phyloP scores from a whole-genome alignment of 92 coral and sea anemone genomes.

The Palythoa caribaeorum region DNA sequence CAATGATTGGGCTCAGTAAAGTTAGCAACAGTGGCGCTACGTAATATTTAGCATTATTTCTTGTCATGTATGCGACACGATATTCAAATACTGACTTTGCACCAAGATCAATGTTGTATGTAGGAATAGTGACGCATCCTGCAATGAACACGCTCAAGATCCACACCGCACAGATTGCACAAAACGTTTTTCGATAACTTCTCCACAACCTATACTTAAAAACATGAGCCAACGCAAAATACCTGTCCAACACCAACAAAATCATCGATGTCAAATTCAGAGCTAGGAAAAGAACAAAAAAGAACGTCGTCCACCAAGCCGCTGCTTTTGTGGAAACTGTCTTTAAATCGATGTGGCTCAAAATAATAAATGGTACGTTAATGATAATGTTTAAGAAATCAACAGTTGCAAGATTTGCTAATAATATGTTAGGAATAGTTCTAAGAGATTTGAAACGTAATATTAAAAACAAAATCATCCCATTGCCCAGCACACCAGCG shows the following conservation, averaged over 20 bases:
- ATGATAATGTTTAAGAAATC: not conserved
- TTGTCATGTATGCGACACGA: not conserved
- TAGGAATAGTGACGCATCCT: not conserved
- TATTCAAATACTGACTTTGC: not conserved
- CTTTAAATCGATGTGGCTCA: not conserved
- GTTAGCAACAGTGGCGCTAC: not conserved
- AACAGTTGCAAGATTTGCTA: not conserved
- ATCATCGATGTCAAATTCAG: too few relatives aligned
- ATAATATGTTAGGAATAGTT: not conserved
- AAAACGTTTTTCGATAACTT: not conserved
- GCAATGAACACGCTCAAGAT: not conserved
- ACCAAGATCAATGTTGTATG: not conserved
- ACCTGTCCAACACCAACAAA: too few relatives aligned
- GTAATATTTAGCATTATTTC: not conserved
- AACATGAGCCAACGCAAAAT: too few relatives aligned
- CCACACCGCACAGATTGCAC: not conserved
- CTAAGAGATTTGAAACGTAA: not conserved
- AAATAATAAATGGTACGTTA: not conserved
- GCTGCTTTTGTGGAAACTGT: not conserved
- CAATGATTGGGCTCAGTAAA: not conserved
- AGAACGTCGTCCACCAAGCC: not conserved
- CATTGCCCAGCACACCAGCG: not conserved
- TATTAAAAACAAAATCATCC: not conserved
- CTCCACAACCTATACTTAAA: too few relatives aligned
- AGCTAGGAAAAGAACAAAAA: not conserved